These are phyloP conservation scores for Okapia johnstoni DNA, from an alignment of 2,113 vertebrate genomes.

Conservation along the genomic window DNA sequence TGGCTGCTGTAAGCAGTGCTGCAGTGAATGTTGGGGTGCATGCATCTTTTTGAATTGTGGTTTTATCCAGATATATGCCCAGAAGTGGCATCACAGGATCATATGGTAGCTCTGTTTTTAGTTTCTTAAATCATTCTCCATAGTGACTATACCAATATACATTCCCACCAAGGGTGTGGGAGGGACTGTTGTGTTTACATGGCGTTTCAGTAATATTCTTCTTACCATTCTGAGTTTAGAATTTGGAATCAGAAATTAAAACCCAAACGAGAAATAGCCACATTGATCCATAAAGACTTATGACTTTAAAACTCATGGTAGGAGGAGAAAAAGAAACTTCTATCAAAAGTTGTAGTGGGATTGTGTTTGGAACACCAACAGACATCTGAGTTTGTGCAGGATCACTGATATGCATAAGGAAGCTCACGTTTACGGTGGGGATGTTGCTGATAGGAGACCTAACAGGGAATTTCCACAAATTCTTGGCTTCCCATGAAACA, in stretches of 20 bases:
- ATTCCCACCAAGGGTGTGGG: neutral
- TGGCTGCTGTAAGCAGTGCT: neutral
- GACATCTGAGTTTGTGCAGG: neutral
- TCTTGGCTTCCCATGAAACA: neutral
- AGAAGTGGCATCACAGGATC: neutral
- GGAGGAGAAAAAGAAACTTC: neutral
- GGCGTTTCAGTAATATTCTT: neutral
- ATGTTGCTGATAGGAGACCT: neutral
- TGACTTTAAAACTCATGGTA: slow-evolving; percentile 6
- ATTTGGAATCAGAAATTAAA: slow-evolving; percentile 47
- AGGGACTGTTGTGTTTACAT: neutral
- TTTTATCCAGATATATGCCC: neutral
- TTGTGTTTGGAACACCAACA: neutral
- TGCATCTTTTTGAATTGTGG: neutral
- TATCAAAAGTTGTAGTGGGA: neutral
- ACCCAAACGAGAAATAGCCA: neutral
- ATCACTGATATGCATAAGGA: neutral
- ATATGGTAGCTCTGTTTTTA: neutral
- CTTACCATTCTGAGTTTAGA: neutral
- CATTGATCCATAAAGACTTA: neutral
- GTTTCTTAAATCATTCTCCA: neutral
- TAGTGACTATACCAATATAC: neutral
- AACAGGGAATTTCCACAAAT: neutral
- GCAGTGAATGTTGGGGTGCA: neutral
- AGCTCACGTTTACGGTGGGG: neutral